These are phyloP conservation scores for Platycnemis pennipes DNA, from an alignment of 2,888 invertebrate genomes.

Conservation along the genomic window DNA sequence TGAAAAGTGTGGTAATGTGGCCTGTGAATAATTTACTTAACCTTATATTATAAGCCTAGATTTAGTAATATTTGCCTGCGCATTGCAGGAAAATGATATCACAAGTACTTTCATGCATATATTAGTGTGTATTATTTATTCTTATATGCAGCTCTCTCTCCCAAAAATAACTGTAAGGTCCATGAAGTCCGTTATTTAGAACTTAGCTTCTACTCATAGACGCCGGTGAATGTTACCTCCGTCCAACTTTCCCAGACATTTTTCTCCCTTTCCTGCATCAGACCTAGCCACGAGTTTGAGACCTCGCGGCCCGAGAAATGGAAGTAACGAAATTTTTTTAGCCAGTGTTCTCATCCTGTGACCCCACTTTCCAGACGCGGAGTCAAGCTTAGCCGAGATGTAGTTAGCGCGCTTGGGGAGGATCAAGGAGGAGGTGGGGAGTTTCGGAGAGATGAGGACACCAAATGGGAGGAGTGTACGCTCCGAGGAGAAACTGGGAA, in stretches of 20 bases:
- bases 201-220: too few relatives aligned
- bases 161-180: too few relatives aligned
- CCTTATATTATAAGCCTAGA: too few relatives aligned
- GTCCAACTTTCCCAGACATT: background rate
- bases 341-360: background rate
- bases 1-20: too few relatives aligned
- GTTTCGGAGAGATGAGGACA: background rate
- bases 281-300: background rate
- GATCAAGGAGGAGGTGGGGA: background rate
- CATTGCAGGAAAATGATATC: too few relatives aligned
- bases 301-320: background rate
- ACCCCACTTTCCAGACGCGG: background rate
- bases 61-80: too few relatives aligned
- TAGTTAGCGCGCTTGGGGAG: background rate
- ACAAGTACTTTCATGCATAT: too few relatives aligned
- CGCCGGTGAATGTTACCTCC: background rate
- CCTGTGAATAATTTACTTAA: too few relatives aligned
- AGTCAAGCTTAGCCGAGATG: slow-evolving; percentile 4
- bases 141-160: too few relatives aligned
- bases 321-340: background rate
- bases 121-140: too few relatives aligned
- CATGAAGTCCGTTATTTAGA: too few relatives aligned
- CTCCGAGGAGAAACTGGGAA: too few relatives aligned
- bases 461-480: background rate
- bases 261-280: background rate